phyloP scores from a whole-genome alignment of 2,888 invertebrate genomes.

The Autographa pulchrina region DNA sequence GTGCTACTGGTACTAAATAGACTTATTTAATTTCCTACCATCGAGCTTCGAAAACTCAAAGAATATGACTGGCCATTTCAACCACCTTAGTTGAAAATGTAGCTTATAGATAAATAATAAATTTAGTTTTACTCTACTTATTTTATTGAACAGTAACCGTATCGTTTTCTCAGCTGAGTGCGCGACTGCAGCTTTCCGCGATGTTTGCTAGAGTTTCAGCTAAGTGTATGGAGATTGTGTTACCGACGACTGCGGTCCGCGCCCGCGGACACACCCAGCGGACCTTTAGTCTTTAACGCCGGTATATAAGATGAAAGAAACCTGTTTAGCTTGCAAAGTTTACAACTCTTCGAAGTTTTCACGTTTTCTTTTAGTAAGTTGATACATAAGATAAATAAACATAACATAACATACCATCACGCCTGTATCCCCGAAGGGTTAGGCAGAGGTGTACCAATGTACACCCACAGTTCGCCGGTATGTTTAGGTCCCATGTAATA shows the following conservation, averaged over 20 bases:
- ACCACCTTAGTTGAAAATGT: no score
- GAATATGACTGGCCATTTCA: no score
- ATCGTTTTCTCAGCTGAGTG: slow-evolving; percentile 38
- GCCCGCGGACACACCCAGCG: neutral
- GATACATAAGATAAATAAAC: no score
- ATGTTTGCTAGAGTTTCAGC: slow-evolving; percentile 52
- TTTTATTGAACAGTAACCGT: neutral
- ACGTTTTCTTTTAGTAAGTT: neutral
- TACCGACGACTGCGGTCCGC: slow-evolving; percentile 23
- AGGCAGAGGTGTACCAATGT: no score
- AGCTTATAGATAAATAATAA: no score
- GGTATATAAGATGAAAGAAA: neutral
- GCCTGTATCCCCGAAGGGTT: no score
- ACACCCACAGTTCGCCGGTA: no score
- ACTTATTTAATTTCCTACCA: no score
- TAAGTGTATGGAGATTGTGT: slow-evolving; percentile 65
- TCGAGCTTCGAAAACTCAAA: no score
- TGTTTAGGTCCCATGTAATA: no score
- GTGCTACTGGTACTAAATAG: no score
- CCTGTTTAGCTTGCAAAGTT: neutral
- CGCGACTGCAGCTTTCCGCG: slow-evolving; percentile 23
- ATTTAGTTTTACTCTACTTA: neutral
- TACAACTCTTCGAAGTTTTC: neutral
- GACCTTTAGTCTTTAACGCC: slow-evolving; percentile 11
- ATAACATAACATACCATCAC: no score